Base-by-base conservation (phyloP, 2,888 invertebrate genomes). In the Homarus gammarus region DNA sequence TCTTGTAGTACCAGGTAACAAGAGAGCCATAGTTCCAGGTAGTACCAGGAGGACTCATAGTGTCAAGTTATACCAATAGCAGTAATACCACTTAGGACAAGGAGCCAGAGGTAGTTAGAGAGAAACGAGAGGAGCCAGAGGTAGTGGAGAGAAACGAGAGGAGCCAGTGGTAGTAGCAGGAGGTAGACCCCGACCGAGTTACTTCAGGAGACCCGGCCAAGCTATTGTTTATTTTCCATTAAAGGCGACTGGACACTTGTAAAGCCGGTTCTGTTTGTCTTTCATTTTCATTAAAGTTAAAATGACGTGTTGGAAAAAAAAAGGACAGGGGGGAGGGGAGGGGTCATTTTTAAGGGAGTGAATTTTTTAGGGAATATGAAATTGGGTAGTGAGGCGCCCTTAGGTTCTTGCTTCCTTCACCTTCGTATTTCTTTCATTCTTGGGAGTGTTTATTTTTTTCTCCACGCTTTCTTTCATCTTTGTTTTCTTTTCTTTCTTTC, bases 221-320 rank as follows among this genome's bases (percentile, higher is more conserved):
- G 61, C 81, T 40, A 70, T 22, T 83, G 83, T 83, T 83, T 83
- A 83, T 83, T 44, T 83, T 72, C 70, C 83, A 83, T 72, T 83
- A 83, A 44, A 31, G 72, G 12, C 68, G 40, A 40, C 72, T 83
- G 44, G 70, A 31, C 72, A 83, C 83, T 31, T 83, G 33, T 22
- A 44, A 27, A 68, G 68, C 68, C 38, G 0, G 38, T 33, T n/a
- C 40, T 72, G 83, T 83, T 83, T 70, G 72, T 49, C 83, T 83
- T 83, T 72, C 70, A 83, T 83, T 83, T 83, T 68, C 83, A 83
- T 83, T 70, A 49, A 72, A 83, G 49, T 70, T 49, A 83, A 83
- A 49, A 83, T 72, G 70, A 72, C 51, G 33, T 22, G 40, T 33
- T 27, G 72, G 49, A 82, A 40, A n/a, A 8, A 78, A 33, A 33